These are phyloP conservation scores for Scaptomyza tumidula DNA, from an alignment of 2,888 invertebrate species.

Conservation along the genomic window DNA sequence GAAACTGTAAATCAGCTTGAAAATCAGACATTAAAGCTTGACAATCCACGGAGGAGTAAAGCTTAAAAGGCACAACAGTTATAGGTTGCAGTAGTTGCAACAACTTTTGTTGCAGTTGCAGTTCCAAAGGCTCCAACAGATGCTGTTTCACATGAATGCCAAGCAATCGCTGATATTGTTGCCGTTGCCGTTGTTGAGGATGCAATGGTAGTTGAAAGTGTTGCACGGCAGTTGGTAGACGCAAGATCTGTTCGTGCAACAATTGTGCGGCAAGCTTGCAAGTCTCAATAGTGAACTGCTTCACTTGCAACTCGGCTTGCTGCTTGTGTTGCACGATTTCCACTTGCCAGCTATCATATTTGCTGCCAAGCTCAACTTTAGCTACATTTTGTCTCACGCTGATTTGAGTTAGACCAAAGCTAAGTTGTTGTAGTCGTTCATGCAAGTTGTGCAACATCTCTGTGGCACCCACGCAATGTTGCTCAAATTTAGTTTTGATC, in stretches of 20 bases:
- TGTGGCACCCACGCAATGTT: conserved; percentile 96
- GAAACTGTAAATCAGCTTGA: conserved; percentile 96
- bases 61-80: conserved; percentile 95
- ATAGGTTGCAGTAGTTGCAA: conserved; percentile 88
- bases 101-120: conserved; percentile 91
- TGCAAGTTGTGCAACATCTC: conserved; percentile 90
- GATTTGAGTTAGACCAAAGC: conserved; percentile 86
- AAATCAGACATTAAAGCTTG: conserved; percentile 98
- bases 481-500: conserved; percentile 98
- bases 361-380: conserved; percentile 90
- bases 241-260: conserved; percentile 97
- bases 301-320: conserved; percentile 94
- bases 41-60: conserved; percentile 95
- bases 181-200: conserved; percentile 91
- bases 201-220: conserved; percentile 95
- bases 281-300: conserved; percentile 96
- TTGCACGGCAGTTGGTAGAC: conserved; percentile 95
- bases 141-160: conserved; percentile 95
- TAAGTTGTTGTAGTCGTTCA: conserved; percentile 88
- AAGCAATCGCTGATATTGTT: conserved; percentile 95
- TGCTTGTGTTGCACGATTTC: conserved; percentile 93
- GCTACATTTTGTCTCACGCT: conserved; percentile 87
- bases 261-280: conserved; percentile 95
- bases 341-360: conserved; percentile 92
- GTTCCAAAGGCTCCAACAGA: conserved; percentile 92